phyloP scores from a whole-genome alignment of 2,797 vertebrate species.

The Megalops cyprinoides region DNA sequence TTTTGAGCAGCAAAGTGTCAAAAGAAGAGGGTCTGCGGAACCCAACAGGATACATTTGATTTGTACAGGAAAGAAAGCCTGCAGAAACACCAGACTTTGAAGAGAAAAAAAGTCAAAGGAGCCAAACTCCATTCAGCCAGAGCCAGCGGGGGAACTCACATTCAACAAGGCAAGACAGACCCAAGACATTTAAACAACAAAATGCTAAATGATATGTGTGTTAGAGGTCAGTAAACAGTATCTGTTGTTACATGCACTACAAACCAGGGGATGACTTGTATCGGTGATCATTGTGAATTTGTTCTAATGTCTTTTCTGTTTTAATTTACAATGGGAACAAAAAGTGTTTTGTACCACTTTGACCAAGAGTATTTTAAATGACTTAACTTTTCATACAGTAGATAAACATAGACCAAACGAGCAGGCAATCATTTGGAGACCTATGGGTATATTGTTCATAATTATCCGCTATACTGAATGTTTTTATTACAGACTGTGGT shows the following conservation, averaged over 20 bases:
- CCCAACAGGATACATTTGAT: neutral
- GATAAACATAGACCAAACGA: neutral
- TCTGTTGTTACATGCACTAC: conserved; percentile 45
- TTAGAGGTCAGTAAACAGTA: conserved; percentile 34
- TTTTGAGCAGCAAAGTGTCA: conserved; percentile 43
- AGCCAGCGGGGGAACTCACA: conserved; percentile 35
- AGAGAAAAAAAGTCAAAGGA: conserved; percentile 70
- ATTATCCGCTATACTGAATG: too few relatives aligned
- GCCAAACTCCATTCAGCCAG: conserved; percentile 38
- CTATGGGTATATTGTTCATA: too few relatives aligned
- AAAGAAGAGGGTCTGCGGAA: conserved; percentile 32
- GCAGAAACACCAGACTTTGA: conserved; percentile 52
- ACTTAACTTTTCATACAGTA: neutral
- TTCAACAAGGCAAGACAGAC: conserved; percentile 38
- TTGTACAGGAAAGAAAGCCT: conserved; percentile 27
- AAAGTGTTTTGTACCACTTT: neutral
- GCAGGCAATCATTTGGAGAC: too few relatives aligned
- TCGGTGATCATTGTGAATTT: neutral
- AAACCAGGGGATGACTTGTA: neutral
- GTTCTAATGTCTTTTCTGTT: conserved; percentile 17
- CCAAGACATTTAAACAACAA: conserved; percentile 29
- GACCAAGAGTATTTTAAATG: neutral
- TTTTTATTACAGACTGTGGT: neutral
- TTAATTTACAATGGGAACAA: neutral
- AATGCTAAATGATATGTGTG: conserved; percentile 25